phyloP scores from a whole-genome alignment of 2,113 vertebrate species.

The Anarrhichthys ocellatus region DNA sequence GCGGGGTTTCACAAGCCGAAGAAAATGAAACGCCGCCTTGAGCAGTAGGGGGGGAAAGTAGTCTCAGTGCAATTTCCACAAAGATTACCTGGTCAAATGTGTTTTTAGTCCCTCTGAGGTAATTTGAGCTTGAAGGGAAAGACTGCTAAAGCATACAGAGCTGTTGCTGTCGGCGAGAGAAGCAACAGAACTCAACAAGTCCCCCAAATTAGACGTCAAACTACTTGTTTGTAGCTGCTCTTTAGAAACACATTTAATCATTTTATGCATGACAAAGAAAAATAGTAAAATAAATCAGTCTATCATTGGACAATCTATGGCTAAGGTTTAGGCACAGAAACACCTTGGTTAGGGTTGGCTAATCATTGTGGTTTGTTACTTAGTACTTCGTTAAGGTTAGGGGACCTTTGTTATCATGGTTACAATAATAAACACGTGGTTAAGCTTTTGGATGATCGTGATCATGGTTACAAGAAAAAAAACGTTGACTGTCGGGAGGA shows the following conservation, averaged over 20 bases:
- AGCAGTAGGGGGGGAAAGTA: conserved; percentile 8
- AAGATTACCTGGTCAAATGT: conserved; percentile 19
- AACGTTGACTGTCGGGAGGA: background rate
- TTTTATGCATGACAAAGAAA: background rate
- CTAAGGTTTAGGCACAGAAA: background rate
- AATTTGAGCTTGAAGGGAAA: background rate
- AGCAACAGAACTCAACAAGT: background rate
- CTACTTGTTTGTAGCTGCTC: background rate
- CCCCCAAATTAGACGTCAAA: background rate
- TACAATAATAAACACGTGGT: background rate
- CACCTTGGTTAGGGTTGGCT: too few species aligned
- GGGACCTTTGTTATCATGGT: background rate
- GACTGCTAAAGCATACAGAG: background rate
- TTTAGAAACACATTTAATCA: background rate
- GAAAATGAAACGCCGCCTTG: background rate
- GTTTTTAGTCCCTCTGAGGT: conserved; percentile 5
- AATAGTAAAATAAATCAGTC: background rate
- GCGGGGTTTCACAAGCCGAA: conserved; percentile 27
- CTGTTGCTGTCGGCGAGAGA: background rate
- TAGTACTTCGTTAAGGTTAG: too few species aligned
- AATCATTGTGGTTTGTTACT: background rate
- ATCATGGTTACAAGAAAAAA: background rate
- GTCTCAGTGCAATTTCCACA: background rate
- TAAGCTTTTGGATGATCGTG: background rate
- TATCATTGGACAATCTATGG: background rate